phyloP scores from a whole-genome alignment of 2,888 invertebrate species.

The Melinopterus prodromus region DNA sequence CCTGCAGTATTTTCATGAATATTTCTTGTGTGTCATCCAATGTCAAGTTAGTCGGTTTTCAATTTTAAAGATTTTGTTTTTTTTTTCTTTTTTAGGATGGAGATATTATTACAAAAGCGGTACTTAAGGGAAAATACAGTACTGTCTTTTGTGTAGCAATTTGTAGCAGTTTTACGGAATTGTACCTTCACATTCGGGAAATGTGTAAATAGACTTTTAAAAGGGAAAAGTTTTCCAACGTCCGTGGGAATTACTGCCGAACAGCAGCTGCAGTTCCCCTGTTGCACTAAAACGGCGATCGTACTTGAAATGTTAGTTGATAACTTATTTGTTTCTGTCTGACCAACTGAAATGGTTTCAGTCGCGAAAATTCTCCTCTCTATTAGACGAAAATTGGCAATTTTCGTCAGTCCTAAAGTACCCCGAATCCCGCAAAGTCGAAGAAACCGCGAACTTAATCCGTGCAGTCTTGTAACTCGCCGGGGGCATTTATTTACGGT shows the following conservation, averaged over 20 bases:
- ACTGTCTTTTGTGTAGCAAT: no score
- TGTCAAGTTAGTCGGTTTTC: no score
- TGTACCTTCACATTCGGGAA: not conserved
- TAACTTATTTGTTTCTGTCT: not conserved
- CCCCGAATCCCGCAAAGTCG: not conserved
- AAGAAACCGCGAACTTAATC: not conserved
- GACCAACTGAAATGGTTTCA: not conserved
- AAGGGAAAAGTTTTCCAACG: not conserved
- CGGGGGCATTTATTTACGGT: not conserved
- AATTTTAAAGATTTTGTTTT: no score
- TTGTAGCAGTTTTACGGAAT: no score
- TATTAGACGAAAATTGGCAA: not conserved
- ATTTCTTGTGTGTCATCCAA: no score
- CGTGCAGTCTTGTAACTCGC: conserved; percentile 6
- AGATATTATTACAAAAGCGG: no score
- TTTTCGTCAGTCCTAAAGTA: not conserved
- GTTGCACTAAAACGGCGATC: not conserved
- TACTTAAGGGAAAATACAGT: no score
- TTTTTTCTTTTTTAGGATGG: no score
- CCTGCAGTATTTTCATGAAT: no score
- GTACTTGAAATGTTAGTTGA: not conserved
- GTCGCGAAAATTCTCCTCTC: not conserved
- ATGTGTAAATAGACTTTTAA: not conserved
- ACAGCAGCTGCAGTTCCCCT: not conserved
- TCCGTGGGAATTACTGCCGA: not conserved